Conservation (phyloP, 2,888 invertebrate species). For the Lamellibrachia satsuma region DNA sequence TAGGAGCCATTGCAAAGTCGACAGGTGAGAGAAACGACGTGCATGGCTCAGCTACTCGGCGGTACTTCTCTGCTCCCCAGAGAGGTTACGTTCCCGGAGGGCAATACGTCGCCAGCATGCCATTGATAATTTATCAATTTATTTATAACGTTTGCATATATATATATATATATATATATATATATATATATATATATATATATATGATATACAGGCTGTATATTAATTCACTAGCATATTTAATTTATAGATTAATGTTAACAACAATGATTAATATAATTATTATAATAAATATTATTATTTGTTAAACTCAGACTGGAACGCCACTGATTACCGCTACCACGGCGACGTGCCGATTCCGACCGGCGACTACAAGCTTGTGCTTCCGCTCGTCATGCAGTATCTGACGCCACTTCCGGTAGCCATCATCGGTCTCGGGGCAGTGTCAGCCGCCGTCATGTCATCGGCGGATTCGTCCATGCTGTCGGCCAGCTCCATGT, state of each 20-base stretch:
- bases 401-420: constrained; percentile 92
- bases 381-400: constrained; percentile 92
- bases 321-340: constrained; percentile 33
- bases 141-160: too few relatives aligned
- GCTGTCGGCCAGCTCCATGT: constrained; percentile 41
- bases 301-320: constrained; percentile 32
- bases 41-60: too few relatives aligned
- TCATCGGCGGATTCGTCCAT: constrained; percentile 38
- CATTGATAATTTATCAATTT: too few relatives aligned
- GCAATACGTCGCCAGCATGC: neutral
- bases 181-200: too few relatives aligned
- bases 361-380: constrained; percentile 81
- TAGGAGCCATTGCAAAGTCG: constrained; percentile 93
- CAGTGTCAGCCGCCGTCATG: constrained; percentile 84
- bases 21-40: constrained; percentile 71
- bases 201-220: too few relatives aligned
- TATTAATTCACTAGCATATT: too few relatives aligned
- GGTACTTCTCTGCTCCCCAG: too few relatives aligned
- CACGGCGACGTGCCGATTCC: constrained; percentile 30
- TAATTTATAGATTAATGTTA: neutral
- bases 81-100: neutral
- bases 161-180: too few relatives aligned
- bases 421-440: constrained; percentile 93
- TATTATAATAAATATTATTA: neutral
- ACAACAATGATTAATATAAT: neutral